Evolutionary conservation across 1,140 invertebrate species (phyloP), one percentile per base, ranked within the genome.

Genomic region (Maconellicoccus hirsutus): DNA sequence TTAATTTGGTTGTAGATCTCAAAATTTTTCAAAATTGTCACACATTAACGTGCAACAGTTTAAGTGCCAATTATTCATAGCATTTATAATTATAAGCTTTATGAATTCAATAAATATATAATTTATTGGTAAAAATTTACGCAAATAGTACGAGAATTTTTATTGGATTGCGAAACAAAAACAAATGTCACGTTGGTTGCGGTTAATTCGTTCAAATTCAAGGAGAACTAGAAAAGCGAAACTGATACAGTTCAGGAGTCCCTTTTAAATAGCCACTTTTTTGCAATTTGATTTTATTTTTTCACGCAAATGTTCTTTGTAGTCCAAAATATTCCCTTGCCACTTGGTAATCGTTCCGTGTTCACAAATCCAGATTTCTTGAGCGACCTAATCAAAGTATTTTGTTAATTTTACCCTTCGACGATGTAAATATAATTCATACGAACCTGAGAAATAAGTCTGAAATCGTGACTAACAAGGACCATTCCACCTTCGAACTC

Each of bases 301-400:
- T 66, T 83, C 85, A 75, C 93, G 93, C 27, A 99, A 84, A 79
- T 94, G 89, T 76, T 97, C 89, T 81, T 99, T 99, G 83, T 98
- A 99, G 63, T 89, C 86, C 75, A 94, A 85, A 81, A 99, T 99
- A 75, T 91, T 92, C 25, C 94, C 93, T 73, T 93, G 85, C 95
- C 97, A 99, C 81, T 98, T 98, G 1, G 94, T 98, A 14, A 97
- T 89, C 8, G 89, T 91, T 75, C 90, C 89, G 75, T 99, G 93
- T 78, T 98, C 96, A 80, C 98, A 99, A 19, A 99, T 89, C 96
- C 96, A 99, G 79, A 99, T 98, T 81, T 98, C 95, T 81, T 98
- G 89, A 21, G 96, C 96, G 25, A 99, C 96, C 94, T 98, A 77
- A 27, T 82, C 80, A 71, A 73, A 16, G 22, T 70, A 69, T 10